Percentiles rank a stretch among this genome's conserved stretches.
phyloP scores from a whole-genome alignment of 2,113 vertebrate genomes.

The Megaceryle torquata region DNA sequence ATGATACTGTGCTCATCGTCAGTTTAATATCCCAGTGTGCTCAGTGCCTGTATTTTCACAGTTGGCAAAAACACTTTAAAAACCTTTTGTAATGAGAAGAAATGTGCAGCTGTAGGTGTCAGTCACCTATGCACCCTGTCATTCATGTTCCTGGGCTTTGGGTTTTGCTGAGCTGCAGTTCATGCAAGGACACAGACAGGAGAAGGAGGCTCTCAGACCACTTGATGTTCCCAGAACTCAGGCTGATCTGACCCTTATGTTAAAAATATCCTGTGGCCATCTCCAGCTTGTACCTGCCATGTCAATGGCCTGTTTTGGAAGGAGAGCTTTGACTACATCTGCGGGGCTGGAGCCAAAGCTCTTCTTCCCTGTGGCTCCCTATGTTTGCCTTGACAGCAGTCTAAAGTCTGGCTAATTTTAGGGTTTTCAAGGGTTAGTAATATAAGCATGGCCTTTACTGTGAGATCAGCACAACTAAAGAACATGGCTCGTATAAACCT shows the following conservation, averaged over 20 bases:
- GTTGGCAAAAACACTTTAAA: background rate
- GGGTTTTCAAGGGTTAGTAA: background rate
- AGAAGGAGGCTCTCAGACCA: background rate
- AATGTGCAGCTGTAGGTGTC: background rate
- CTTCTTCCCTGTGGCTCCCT: background rate
- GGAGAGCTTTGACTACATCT: background rate
- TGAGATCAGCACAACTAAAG: background rate
- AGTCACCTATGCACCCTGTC: background rate
- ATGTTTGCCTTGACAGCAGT: background rate
- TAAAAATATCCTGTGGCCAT: background rate
- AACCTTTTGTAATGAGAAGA: background rate
- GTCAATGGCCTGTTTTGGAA: background rate
- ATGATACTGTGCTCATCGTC: background rate
- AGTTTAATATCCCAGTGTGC: background rate
- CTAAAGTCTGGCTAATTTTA: background rate
- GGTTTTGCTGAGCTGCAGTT: background rate
- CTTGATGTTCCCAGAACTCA: rapidly evolving
- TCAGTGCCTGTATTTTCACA: background rate
- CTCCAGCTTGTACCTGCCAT: background rate
- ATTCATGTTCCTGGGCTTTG: background rate
- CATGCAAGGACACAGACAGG: background rate
- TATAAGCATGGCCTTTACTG: background rate
- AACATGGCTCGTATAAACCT: rapidly evolving
- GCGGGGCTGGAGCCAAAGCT: background rate
- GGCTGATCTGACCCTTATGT: background rate